Base-by-base conservation (phyloP, 2,888 invertebrate species). In the Seladonia tumulorum region DNA sequence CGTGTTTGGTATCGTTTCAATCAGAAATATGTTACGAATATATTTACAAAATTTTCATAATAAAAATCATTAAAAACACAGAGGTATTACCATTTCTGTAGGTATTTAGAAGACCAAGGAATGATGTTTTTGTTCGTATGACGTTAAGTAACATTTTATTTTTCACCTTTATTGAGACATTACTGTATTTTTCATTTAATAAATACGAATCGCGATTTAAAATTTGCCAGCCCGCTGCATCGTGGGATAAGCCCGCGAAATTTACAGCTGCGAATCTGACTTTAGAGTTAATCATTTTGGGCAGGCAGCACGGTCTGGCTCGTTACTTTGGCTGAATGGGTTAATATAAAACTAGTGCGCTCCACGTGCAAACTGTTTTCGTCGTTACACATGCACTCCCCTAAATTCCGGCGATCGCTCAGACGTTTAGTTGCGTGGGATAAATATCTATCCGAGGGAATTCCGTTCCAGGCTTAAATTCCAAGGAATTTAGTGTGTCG, bases 401-500 rank as follows among this genome's bases (percentile, higher is more conserved):
- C 29, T 5, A 47, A 73, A 74, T 76, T 18, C 29, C 39, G 18
- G 39, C 22, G 47, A 84, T 75, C 71, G 63, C 47, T 5, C 57
- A 25, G 63, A 75, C 49, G 39, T 53, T 68, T 71, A 7, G 53
- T n/a, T 35, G 42, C 8, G 35, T 35, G 8, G 45, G 35, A 42
- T 68, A 29, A n/a, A 66, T 14, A 78, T 66, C 71, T 25, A 57
- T 29, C 5, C 14, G 25, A 63, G 29, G 25, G 60, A 63, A 63
- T 63, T 29, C 25, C 25, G 60, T 63, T 29, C 25, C 60, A 25
- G 29, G 25, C 60, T 63, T 72, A 85, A 85, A 85, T 79, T 39
- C 66, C 18, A 10, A n/a, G 47, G 66, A 71, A 85, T 85, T 79
- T 85, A 79, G 79, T n/a, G 45, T 53, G 47, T 84, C 47, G 75